Conservation (phyloP, 2,888 invertebrate species). For the Plusia festucae region DNA sequence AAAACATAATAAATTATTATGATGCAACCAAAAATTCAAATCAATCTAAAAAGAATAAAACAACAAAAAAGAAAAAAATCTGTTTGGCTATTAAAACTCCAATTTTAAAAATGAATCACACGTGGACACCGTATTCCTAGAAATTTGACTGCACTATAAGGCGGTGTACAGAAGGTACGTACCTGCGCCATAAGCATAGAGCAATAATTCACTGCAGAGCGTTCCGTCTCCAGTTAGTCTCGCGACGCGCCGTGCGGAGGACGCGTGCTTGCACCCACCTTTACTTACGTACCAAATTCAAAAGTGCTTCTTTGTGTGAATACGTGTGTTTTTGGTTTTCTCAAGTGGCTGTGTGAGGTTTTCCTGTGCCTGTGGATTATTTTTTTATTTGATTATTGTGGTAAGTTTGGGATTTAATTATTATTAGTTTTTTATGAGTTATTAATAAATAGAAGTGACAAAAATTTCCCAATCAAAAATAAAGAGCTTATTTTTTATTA, state of each 20-base stretch:
- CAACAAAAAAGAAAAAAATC: not conserved
- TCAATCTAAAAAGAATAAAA: too few species aligned
- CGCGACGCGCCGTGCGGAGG: conserved; percentile 44
- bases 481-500: too few species aligned
- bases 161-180: conserved; percentile 21
- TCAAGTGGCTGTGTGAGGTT: conserved; percentile 43
- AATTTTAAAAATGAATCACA: not conserved
- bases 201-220: conserved; percentile 53
- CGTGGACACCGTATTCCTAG: conserved; percentile 19
- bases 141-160: conserved; percentile 50
- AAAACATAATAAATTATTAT: too few species aligned
- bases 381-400: conserved; percentile 24
- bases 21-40: too few species aligned
- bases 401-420: conserved; percentile 42
- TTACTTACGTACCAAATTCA: conserved; percentile 42
- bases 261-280: conserved; percentile 23
- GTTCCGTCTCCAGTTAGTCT: conserved; percentile 46
- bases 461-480: too few species aligned
- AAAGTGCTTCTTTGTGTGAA: conserved; percentile 56
- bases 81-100: not conserved
- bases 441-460: too few species aligned
- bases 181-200: conserved; percentile 53
- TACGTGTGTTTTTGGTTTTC: conserved; percentile 33
- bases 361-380: conserved; percentile 31
- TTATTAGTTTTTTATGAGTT: not conserved